phyloP scores from a whole-genome alignment of 2,113 vertebrate species.

The Conger conger region DNA sequence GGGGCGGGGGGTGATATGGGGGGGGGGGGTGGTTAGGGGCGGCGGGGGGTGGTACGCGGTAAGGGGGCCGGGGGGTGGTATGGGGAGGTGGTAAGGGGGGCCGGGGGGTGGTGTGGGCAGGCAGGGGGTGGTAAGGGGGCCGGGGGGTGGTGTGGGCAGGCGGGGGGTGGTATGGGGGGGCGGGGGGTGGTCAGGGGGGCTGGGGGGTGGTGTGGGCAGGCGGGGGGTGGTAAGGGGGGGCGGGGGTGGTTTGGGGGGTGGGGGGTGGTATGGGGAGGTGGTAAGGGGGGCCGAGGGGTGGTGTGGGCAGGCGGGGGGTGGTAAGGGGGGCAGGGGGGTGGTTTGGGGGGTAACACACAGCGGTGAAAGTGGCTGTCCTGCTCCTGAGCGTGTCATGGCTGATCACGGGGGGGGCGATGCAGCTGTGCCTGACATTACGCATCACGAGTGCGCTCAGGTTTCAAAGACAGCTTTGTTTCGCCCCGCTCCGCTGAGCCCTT shows the following conservation, averaged over 20 bases:
- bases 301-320: not conserved
- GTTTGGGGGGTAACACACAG: not conserved
- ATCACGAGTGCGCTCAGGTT: not conserved
- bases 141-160: not conserved
- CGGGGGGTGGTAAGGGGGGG: too few relatives aligned
- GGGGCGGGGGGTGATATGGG: not conserved
- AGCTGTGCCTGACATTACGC: not conserved
- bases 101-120: not conserved
- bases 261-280: not conserved
- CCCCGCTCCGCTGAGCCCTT: not conserved
- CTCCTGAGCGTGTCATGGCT: not conserved
- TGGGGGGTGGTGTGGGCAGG: too few relatives aligned
- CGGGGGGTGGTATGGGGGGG: too few relatives aligned
- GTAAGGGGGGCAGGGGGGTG: not conserved
- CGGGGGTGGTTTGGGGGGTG: not conserved
- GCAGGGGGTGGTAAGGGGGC: not conserved
- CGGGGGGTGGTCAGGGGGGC: too few relatives aligned
- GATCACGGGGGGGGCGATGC: not conserved
- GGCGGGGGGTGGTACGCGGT: not conserved
- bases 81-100: too few relatives aligned
- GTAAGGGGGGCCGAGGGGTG: too few relatives aligned
- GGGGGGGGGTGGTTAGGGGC: too few relatives aligned
- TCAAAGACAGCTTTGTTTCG: constrained; percentile 11
- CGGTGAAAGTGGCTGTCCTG: not conserved
- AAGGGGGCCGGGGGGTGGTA: not conserved